These are phyloP conservation scores for Pipistrellus kuhlii DNA, from an alignment of 2,797 vertebrate genomes.

Conservation along the genomic window DNA sequence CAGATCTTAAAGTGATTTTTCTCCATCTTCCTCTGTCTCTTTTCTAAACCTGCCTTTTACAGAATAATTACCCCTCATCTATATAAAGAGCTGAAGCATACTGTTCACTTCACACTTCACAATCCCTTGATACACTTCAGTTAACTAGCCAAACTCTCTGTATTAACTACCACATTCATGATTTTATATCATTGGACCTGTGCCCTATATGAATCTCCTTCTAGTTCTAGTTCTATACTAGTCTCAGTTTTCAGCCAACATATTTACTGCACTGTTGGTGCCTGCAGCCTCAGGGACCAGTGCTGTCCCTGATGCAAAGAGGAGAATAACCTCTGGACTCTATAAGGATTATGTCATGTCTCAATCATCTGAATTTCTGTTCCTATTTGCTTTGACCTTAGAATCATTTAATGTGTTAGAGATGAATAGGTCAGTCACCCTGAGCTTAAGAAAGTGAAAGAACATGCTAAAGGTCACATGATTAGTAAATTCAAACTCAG, in stretches of 20 bases:
- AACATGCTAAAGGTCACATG: too few relatives aligned
- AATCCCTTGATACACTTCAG: not conserved
- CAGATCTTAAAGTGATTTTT: not conserved
- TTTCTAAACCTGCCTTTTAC: not conserved
- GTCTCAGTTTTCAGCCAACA: not conserved
- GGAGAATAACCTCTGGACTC: not conserved
- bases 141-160: not conserved
- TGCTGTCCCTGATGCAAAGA: not conserved
- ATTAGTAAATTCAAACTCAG: not conserved
- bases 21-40: not conserved
- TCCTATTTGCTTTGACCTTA: slow-evolving; percentile 22
- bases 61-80: not conserved
- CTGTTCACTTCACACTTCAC: not conserved
- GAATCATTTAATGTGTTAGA: not conserved
- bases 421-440: not conserved
- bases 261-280: not conserved
- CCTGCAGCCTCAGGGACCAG: not conserved
- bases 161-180: not conserved
- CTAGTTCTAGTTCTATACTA: not conserved
- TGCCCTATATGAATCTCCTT: not conserved
- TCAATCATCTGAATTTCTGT: not conserved
- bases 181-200: not conserved
- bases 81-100: not conserved
- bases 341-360: not conserved
- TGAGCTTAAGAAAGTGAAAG: not conserved